Base-by-base conservation (phyloP, 2,113 vertebrate genomes). In the Calypte anna region DNA sequence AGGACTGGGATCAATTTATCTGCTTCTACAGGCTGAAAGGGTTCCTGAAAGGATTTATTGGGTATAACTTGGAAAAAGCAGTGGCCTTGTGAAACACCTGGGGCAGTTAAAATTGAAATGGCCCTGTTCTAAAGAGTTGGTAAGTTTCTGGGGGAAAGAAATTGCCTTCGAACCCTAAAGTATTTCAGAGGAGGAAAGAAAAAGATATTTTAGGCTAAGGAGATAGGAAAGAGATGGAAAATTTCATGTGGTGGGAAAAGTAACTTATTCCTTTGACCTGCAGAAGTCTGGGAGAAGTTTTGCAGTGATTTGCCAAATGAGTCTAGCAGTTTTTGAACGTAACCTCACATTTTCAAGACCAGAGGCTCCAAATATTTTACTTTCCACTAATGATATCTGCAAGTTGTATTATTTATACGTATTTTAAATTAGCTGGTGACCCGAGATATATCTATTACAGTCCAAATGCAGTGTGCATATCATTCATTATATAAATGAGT, bases 401-500 rank as follows among this genome's bases (percentile, higher is more conserved):
- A 88, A 94, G 40, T 53, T 72, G 28, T 86, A 68, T 90, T 93
- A 95, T 91, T 83, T 70, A 57, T 43, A 61, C 14, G 9, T 86
- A 77, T 66, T 86, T 95, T 62, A 88, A 97, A 95, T 95, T 86
- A 94, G 66, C 83, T 61, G 25, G 66, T 85, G 81, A 90, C 93
- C 95, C 43, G 48, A 87, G 73, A 54, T 86, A 8, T 82, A 91
- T 77, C 90, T 74, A 59, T 90, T 90, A 78, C 31, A 68, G 86
- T 63, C 81, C 90, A 90, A 95, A 92, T 31, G 36, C 48, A 92
- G 85, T 96, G 93, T 94, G 93, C 54, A 53, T 62, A 91, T 78
- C 75, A 92, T 88, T 91, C 78, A 88, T 95, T 96, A 95, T 23
- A 96, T 64, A 96, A 95, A 94, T 75, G 63, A 94, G 59, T 48